Percentiles rank a stretch among this genome's conserved stretches.
Conservation (phyloP, 2,113 vertebrate genomes). For the Ictalurus punctatus region DNA sequence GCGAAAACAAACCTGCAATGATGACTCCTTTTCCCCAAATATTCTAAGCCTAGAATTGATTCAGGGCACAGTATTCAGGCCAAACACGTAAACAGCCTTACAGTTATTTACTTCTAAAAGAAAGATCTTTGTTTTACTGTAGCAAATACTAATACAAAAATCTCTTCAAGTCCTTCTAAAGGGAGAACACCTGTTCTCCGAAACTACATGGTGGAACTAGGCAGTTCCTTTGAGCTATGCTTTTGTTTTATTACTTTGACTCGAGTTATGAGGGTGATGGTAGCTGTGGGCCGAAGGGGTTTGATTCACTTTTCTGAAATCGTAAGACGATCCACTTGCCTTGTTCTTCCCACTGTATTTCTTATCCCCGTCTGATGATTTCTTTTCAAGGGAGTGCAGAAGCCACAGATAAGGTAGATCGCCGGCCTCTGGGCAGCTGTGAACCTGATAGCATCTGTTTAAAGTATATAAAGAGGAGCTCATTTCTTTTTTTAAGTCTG, state of each 20-base stretch:
- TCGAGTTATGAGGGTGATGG: conserved; percentile 48
- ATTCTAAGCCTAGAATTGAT: not conserved
- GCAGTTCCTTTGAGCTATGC: conserved; percentile 32
- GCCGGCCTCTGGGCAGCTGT: conserved; percentile 65
- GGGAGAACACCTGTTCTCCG: conserved; percentile 46
- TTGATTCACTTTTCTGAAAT: conserved; percentile 43
- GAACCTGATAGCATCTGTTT: conserved; percentile 74
- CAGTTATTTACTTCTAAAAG: not conserved
- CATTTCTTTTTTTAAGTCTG: conserved; percentile 62
- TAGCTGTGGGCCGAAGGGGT: conserved; percentile 47
- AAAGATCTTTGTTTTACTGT: not conserved
- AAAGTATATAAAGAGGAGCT: conserved; percentile 60
- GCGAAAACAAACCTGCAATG: not conserved
- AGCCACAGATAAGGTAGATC: conserved; percentile 65
- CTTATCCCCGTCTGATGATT: conserved; percentile 59
- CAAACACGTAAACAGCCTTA: not conserved
- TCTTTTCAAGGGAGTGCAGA: conserved; percentile 64
- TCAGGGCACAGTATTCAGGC: not conserved
- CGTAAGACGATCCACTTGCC: conserved; percentile 44
- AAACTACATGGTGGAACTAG: conserved; percentile 34
- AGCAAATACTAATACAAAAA: not conserved
- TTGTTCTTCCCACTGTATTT: conserved; percentile 46
- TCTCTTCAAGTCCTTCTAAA: conserved; percentile 9
- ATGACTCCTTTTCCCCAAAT: not conserved
- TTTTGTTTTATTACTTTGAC: conserved; percentile 47